These are phyloP conservation scores for Pipistrellus nathusii DNA, from an alignment of 2,797 vertebrate species.

Conservation along the genomic window DNA sequence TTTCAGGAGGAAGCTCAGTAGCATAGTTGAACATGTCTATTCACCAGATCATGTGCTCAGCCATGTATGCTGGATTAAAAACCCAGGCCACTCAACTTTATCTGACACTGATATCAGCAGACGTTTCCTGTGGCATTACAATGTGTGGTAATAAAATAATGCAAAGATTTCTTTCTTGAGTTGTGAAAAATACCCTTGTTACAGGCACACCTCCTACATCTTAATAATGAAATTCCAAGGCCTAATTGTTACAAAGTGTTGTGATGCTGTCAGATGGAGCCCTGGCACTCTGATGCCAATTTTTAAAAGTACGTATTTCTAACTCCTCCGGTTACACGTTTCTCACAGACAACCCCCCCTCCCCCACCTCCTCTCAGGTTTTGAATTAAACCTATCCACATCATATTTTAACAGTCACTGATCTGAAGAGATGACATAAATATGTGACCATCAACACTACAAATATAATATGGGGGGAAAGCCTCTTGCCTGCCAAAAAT, in stretches of 20 bases:
- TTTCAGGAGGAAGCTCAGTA: background rate
- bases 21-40: background rate
- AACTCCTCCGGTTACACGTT: background rate
- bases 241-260: background rate
- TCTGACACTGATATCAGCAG: constrained; percentile 16
- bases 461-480: background rate
- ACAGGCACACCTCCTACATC: background rate
- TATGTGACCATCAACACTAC: background rate
- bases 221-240: constrained; percentile 48
- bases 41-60: background rate
- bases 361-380: background rate
- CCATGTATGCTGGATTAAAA: background rate
- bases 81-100: background rate
- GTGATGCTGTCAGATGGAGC: background rate
- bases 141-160: constrained; percentile 13
- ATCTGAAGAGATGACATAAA: constrained; percentile 14
- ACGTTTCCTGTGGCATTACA: constrained; percentile 31
- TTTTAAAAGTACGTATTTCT: background rate
- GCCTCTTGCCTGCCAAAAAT: background rate
- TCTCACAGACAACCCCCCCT: background rate
- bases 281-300: background rate
- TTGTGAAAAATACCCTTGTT: constrained; percentile 28
- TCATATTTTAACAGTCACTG: background rate
- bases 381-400: constrained; percentile 1
- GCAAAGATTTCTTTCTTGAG: constrained; percentile 44